Percentiles rank a stretch among this genome's conserved stretches.
Conservation (phyloP, 2,888 invertebrate species). For the Auanema sp. region DNA sequence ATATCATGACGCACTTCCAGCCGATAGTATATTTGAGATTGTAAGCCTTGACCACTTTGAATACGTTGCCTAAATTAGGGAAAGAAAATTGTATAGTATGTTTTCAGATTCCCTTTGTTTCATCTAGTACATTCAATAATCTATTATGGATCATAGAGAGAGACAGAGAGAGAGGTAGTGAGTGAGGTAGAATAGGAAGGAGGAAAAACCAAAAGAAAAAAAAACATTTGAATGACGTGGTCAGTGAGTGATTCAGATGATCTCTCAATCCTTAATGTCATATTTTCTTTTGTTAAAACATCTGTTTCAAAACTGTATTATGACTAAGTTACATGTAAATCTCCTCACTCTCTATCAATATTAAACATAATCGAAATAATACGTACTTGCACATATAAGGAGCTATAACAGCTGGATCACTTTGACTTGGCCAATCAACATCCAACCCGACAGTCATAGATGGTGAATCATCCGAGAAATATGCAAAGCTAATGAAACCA, state of each 20-base stretch:
- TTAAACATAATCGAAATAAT: background rate
- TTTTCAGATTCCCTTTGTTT: background rate
- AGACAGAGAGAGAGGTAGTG: background rate
- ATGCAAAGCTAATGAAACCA: slow-evolving; percentile 34
- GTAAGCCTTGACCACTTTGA: slow-evolving; percentile 20
- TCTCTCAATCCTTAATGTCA: too few relatives aligned
- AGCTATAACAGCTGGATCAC: slow-evolving; percentile 35
- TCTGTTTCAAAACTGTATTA: too few relatives aligned
- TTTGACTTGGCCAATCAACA: slow-evolving; percentile 33
- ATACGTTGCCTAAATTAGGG: slow-evolving; percentile 23
- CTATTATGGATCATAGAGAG: background rate
- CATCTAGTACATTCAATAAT: too few relatives aligned
- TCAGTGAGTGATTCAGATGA: too few relatives aligned
- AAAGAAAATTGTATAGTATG: background rate
- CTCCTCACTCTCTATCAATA: too few relatives aligned
- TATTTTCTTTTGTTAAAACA: too few relatives aligned
- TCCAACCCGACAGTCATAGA: slow-evolving; percentile 23
- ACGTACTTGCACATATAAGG: slow-evolving; percentile 33
- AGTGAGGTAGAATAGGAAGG: too few relatives aligned
- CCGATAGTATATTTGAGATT: slow-evolving; percentile 23
- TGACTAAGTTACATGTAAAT: background rate
- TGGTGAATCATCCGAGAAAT: slow-evolving; percentile 27
- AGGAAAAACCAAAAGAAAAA: too few relatives aligned
- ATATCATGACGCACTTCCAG: slow-evolving; percentile 20
- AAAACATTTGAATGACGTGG: too few relatives aligned